Percentiles rank a stretch among this genome's conserved stretches.
Evolutionary conservation across 2,797 vertebrate genomes (phyloP).

Genomic region (Sebastolobus alascanus): DNA sequence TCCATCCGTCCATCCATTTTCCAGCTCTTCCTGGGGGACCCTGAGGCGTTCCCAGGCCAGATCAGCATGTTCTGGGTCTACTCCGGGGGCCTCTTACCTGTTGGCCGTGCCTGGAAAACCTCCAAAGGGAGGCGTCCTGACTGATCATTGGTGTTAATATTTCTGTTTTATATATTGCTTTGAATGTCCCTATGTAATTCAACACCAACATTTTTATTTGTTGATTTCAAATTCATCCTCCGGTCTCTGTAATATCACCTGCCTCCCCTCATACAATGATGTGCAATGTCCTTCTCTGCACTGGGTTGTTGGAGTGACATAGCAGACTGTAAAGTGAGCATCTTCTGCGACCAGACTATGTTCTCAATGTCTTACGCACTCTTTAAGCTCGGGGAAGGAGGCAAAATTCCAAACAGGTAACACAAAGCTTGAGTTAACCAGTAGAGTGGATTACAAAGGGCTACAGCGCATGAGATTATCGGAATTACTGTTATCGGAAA

Average conservation of each 20-base stretch:
- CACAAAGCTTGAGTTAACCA: constrained; percentile 65
- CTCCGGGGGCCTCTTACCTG: too few relatives aligned
- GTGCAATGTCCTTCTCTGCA: not conserved
- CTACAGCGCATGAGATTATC: constrained; percentile 65
- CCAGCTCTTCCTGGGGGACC: too few relatives aligned
- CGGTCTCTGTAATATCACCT: not conserved
- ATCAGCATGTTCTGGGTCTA: too few relatives aligned
- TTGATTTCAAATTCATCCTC: not conserved
- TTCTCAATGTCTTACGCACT: not conserved
- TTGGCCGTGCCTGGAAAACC: too few relatives aligned
- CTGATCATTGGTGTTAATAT: constrained; percentile 16
- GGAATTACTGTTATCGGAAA: constrained; percentile 60
- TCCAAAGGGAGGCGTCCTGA: not conserved
- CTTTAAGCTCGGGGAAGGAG: constrained; percentile 21
- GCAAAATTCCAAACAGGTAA: constrained; percentile 49
- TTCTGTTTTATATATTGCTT: not conserved
- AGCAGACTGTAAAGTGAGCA: not conserved
- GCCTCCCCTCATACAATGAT: not conserved
- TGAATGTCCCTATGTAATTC: not conserved
- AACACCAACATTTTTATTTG: not conserved
- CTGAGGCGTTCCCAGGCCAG: too few relatives aligned
- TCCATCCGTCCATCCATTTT: too few relatives aligned
- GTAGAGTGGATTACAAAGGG: constrained; percentile 70
- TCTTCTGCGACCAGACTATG: not conserved
- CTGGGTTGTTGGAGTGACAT: not conserved